These are phyloP conservation scores for Sycophila texana DNA, from an alignment of 2,888 invertebrate genomes.

Conservation along the genomic window DNA sequence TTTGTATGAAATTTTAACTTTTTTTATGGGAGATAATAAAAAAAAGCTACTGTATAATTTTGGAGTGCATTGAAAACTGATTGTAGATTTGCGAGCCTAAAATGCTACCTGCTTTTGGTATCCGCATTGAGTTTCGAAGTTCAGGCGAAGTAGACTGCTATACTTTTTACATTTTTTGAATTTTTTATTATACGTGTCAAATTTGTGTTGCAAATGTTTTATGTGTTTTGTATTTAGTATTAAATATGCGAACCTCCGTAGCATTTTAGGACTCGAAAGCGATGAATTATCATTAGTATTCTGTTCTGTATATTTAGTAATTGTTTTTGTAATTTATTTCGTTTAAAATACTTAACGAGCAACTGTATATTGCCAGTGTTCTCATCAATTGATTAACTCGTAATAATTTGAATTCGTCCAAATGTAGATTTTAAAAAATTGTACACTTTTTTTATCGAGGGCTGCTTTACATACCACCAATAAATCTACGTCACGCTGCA, in stretches of 20 bases:
- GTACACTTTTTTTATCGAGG: constrained; percentile 9
- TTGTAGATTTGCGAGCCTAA: constrained; percentile 29
- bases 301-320: constrained; percentile 2
- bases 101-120: constrained; percentile 30
- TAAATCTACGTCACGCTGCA: constrained; percentile 28
- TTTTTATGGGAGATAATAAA: constrained; percentile 16
- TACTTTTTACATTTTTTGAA: not conserved
- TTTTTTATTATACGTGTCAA: not conserved
- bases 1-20: constrained; percentile 28
- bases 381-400: not conserved
- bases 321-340: constrained; percentile 13
- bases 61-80: constrained; percentile 18
- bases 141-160: not conserved
- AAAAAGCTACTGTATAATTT: constrained; percentile 19
- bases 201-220: too few relatives aligned
- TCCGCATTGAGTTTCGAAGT: not conserved
- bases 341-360: not conserved
- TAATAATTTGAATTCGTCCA: not conserved
- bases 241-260: constrained; percentile 28
- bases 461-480: constrained; percentile 16
- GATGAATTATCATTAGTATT: constrained; percentile 10
- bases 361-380: not conserved
- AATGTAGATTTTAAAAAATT: not conserved
- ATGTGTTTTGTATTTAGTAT: not conserved
- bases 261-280: constrained; percentile 29